A percentile compares a stretch with the other conserved stretches of the same genome.
Evolutionary conservation across 1,140 invertebrate species (phyloP).

Genomic region (Dermatophagoides farinae): DNA sequence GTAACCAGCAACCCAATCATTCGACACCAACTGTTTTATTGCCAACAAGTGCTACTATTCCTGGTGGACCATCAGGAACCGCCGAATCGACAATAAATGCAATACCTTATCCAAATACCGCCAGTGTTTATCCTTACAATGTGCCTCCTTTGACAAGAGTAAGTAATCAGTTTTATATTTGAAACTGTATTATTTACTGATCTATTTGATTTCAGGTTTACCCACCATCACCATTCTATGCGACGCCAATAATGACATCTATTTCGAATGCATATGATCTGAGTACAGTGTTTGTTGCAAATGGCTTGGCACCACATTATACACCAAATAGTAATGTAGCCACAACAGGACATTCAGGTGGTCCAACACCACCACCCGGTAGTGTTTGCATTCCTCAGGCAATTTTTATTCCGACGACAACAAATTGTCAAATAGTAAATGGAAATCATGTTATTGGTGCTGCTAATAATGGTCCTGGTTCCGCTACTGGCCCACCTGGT

Average conservation of each 20-base stretch:
- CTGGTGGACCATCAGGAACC: too few species aligned
- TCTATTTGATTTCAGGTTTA: constrained; percentile 19
- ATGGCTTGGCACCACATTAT: constrained; percentile 45
- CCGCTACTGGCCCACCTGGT: background rate
- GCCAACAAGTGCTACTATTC: background rate
- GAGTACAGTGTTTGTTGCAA: constrained; percentile 45
- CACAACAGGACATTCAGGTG: background rate
- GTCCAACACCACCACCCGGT: background rate
- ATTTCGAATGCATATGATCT: constrained; percentile 40
- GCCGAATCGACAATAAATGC: too few species aligned
- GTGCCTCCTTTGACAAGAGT: background rate
- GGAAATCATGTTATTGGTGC: too few species aligned
- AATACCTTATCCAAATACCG: too few species aligned
- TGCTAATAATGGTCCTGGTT: background rate
- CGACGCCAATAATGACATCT: constrained; percentile 16
- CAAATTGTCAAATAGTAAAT: too few species aligned
- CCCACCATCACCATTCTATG: constrained; percentile 20
- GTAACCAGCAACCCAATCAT: background rate
- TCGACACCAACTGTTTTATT: background rate
- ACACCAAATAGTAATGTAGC: constrained; percentile 8
- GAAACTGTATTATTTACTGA: background rate
- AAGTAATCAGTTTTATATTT: constrained; percentile 1
- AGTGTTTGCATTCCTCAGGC: too few species aligned
- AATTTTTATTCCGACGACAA: too few species aligned
- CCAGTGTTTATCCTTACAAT: background rate